phyloP scores from a whole-genome alignment of 2,888 invertebrate species.

The Coleophora deauratella region DNA sequence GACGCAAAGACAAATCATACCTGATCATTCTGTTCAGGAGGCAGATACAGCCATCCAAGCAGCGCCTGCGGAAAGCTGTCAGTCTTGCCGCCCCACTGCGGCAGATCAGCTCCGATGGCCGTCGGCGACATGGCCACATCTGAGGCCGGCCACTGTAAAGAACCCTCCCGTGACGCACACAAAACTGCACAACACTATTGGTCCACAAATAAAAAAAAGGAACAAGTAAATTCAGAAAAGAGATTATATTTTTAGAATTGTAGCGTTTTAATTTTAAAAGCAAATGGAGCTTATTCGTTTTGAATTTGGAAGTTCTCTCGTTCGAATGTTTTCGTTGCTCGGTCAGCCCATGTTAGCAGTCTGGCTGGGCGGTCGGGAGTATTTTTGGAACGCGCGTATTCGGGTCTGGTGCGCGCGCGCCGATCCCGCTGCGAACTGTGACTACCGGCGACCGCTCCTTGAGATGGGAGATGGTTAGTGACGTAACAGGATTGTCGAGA shows the following conservation, averaged over 20 bases:
- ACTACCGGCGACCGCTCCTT: conserved; percentile 58
- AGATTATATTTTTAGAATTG: too few relatives aligned
- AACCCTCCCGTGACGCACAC: too few relatives aligned
- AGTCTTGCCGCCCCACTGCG: conserved; percentile 60
- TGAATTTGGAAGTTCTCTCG: too few relatives aligned
- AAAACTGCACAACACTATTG: too few relatives aligned
- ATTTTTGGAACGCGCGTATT: conserved; percentile 58
- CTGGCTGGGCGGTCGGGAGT: conserved; percentile 36
- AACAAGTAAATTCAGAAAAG: too few relatives aligned
- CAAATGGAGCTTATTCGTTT: too few relatives aligned
- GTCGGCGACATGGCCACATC: conserved; percentile 62
- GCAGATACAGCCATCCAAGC: conserved; percentile 60
- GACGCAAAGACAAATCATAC: conserved; percentile 22
- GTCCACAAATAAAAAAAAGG: too few relatives aligned
- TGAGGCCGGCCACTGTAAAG: conserved; percentile 9
- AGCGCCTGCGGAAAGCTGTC: conserved; percentile 55
- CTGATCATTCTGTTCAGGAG: conserved; percentile 63
- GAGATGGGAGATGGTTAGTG: conserved; percentile 59
- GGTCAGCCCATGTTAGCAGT: conserved; percentile 44
- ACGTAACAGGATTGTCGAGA: conserved; percentile 13
- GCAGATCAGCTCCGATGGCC: conserved; percentile 55
- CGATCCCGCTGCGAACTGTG: conserved; percentile 35
- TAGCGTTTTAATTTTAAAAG: too few relatives aligned
- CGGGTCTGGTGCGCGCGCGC: conserved; percentile 52
- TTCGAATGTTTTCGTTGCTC: too few relatives aligned